phyloP scores from a whole-genome alignment of 2,113 vertebrate genomes.

The Brachirus orientalis region DNA sequence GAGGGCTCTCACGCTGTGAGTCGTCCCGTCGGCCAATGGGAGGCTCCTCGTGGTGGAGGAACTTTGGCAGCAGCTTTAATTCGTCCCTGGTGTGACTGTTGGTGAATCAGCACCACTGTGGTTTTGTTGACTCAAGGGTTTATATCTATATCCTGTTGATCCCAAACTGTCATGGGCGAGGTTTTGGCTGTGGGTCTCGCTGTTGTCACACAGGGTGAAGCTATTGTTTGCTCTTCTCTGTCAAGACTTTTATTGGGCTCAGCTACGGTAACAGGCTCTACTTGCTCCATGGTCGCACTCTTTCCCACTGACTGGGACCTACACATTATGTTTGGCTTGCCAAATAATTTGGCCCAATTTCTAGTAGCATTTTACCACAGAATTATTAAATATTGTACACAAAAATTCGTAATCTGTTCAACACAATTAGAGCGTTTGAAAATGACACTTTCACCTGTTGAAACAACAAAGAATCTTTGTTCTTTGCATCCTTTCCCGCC shows the following conservation, averaged over 20 bases:
- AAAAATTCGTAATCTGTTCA: too few relatives aligned
- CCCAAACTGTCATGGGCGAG: slow-evolving; percentile 35
- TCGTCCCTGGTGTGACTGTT: slow-evolving; percentile 48
- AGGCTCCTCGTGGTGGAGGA: slow-evolving; percentile 7
- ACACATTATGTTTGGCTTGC: too few relatives aligned
- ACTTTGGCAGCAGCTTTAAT: slow-evolving; percentile 46
- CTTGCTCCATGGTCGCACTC: background rate
- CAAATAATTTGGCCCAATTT: too few relatives aligned
- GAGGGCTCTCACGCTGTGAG: background rate
- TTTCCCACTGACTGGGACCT: too few relatives aligned
- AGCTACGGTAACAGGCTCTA: slow-evolving; percentile 12
- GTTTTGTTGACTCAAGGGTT: slow-evolving; percentile 48
- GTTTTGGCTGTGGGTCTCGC: slow-evolving; percentile 14
- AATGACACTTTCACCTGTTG: too few relatives aligned
- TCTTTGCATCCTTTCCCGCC: too few relatives aligned
- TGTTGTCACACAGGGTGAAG: slow-evolving; percentile 12
- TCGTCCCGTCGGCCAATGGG: slow-evolving; percentile 43
- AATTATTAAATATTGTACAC: too few relatives aligned
- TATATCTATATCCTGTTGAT: slow-evolving; percentile 50
- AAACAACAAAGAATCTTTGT: too few relatives aligned
- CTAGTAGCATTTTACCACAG: too few relatives aligned
- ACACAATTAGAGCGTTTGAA: too few relatives aligned
- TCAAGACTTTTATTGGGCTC: slow-evolving; percentile 21
- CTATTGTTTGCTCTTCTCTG: slow-evolving; percentile 20
- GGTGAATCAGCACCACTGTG: slow-evolving; percentile 61